Conservation (phyloP, 2,113 vertebrate species). For the Platysteira castanea region DNA sequence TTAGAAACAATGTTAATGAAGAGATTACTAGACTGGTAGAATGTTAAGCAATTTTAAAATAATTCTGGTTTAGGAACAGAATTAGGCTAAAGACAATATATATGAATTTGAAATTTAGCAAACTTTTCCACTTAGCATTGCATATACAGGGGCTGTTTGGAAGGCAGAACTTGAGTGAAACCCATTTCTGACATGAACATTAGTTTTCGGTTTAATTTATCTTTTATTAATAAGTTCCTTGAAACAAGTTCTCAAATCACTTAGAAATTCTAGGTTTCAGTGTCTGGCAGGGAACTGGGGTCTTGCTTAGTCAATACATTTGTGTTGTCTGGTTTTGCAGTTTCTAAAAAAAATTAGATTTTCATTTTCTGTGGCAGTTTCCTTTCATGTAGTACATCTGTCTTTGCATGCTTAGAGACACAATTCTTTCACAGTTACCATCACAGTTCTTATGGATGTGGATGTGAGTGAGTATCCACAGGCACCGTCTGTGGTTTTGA, state of each 20-base stretch:
- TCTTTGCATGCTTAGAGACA: neutral
- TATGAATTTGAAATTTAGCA: constrained; percentile 35
- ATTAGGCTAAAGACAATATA: neutral
- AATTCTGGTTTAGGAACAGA: constrained; percentile 25
- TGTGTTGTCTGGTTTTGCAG: neutral
- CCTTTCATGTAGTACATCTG: neutral
- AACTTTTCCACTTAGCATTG: neutral
- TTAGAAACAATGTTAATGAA: constrained; percentile 8
- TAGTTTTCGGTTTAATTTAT: neutral
- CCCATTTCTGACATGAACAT: neutral
- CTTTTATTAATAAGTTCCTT: neutral
- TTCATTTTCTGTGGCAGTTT: constrained; percentile 9
- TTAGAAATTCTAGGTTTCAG: neutral
- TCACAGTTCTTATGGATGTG: neutral
- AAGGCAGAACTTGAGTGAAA: neutral
- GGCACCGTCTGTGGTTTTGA: neutral
- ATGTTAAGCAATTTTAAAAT: neutral
- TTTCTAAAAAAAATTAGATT: neutral
- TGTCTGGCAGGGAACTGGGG: neutral
- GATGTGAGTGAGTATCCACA: constrained; percentile 1
- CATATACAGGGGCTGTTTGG: neutral
- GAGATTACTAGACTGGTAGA: neutral
- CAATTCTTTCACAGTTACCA: neutral
- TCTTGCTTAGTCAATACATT: neutral
- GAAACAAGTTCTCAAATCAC: neutral